Conservation (phyloP, 2,888 invertebrate species). For the Seira musarum region DNA sequence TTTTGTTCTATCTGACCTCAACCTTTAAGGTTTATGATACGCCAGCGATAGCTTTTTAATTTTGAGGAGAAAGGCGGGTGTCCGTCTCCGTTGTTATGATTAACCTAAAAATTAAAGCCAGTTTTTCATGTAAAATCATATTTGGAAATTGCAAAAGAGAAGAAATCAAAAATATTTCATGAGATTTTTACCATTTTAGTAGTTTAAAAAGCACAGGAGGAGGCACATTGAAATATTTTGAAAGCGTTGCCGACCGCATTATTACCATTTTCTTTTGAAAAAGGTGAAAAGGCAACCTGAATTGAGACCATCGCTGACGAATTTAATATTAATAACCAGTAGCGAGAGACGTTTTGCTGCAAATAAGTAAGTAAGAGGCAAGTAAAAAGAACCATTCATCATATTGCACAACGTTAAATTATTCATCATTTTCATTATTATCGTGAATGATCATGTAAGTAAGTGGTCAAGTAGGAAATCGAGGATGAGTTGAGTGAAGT, state of each 20-base stretch:
- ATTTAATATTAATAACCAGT: slow-evolving; percentile 35
- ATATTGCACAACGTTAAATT: slow-evolving; percentile 43
- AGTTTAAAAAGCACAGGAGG: slow-evolving; percentile 9
- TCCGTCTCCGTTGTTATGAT: not conserved
- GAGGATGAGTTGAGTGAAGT: not conserved
- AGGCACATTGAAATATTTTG: not conserved
- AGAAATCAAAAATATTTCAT: slow-evolving; percentile 13
- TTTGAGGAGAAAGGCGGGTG: too few species aligned
- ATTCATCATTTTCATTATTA: not conserved
- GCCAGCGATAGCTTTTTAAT: too few species aligned
- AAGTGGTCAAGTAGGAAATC: slow-evolving; percentile 48
- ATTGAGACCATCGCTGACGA: slow-evolving; percentile 6
- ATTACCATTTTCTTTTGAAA: too few species aligned
- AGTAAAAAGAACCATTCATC: slow-evolving; percentile 29
- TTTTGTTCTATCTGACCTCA: slow-evolving; percentile 30
- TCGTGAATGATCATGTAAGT: too few species aligned
- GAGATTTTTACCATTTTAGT: slow-evolving; percentile 26
- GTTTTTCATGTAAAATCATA: slow-evolving; percentile 12
- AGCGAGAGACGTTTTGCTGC: slow-evolving; percentile 29
- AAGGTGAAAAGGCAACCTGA: not conserved
- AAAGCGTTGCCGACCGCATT: too few species aligned
- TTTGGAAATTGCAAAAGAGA: slow-evolving; percentile 11
- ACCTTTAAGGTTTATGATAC: not conserved
- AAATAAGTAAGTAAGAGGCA: slow-evolving; percentile 1
- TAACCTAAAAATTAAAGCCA: slow-evolving; percentile 12